Evolutionary conservation across 2,888 invertebrate genomes (phyloP).

Genomic region (Oligia latruncula): DNA sequence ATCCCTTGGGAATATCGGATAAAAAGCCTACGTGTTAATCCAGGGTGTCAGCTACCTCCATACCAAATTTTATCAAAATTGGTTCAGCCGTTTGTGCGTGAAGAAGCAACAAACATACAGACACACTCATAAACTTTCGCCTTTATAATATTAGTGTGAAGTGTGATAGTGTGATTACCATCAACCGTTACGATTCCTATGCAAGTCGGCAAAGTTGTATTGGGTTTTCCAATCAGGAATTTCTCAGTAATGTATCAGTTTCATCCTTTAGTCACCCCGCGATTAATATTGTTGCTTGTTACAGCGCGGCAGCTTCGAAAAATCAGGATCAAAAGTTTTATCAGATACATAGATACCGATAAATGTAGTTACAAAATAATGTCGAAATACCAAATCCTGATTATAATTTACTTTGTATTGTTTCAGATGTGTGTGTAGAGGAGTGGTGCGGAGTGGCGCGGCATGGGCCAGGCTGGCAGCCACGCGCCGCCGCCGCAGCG

Average conservation of each 20-base stretch:
- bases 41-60: too few species aligned
- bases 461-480: slow-evolving; percentile 88
- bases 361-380: not conserved
- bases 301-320: not conserved
- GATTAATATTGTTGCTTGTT: not conserved
- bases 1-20: too few species aligned
- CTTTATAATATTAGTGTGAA: too few species aligned
- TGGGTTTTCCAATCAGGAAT: not conserved
- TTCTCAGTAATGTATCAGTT: not conserved
- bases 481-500: slow-evolving; percentile 79
- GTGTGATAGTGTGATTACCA: not conserved
- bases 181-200: not conserved
- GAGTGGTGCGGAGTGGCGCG: slow-evolving; percentile 58
- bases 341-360: not conserved
- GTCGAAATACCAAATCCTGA: not conserved
- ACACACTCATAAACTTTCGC: too few species aligned
- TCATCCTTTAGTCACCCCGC: not conserved
- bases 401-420: slow-evolving; percentile 8
- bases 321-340: not conserved
- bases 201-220: not conserved
- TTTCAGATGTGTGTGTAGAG: slow-evolving; percentile 78
- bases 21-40: too few species aligned
- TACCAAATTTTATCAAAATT: too few species aligned
- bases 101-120: too few species aligned
- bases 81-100: too few species aligned